Conservation (phyloP, 2,797 vertebrate genomes). For the Pseudochromis fuscus region DNA sequence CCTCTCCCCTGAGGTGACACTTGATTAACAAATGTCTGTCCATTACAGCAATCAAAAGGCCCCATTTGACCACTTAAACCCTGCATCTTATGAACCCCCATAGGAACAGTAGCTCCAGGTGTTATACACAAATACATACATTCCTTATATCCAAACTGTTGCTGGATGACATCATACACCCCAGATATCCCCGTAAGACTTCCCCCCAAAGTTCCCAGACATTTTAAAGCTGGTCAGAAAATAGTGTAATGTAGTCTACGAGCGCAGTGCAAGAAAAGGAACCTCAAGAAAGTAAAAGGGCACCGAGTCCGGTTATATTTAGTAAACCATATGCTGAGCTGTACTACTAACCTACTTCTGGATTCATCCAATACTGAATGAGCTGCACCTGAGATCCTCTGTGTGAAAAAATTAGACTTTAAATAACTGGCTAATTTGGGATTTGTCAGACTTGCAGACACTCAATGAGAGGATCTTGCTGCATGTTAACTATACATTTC, state of each 20-base stretch:
- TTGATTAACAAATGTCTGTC: slow-evolving; percentile 38
- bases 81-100: slow-evolving; percentile 1
- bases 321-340: slow-evolving; percentile 9
- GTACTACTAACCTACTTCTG: slow-evolving; percentile 30
- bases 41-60: slow-evolving; percentile 26
- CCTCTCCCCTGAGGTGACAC: slow-evolving; percentile 25
- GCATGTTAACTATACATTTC: no score
- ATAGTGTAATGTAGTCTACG: background rate
- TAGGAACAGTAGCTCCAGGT: no score
- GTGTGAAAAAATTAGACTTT: slow-evolving; percentile 7
- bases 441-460: background rate
- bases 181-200: background rate
- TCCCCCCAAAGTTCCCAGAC: background rate
- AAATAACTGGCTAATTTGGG: slow-evolving; percentile 39
- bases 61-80: slow-evolving; percentile 28
- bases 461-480: background rate
- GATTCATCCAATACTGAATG: slow-evolving; percentile 13
- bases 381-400: slow-evolving; percentile 14
- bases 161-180: background rate
- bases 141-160: background rate
- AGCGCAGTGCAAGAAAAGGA: background rate
- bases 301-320: slow-evolving; percentile 24
- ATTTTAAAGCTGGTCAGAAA: background rate
- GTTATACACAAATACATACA: background rate
- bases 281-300: slow-evolving; percentile 4